A percentile compares a stretch with the other conserved stretches of the same genome.
These are phyloP conservation scores for Cassiopea andromeda DNA, from an alignment of 30 jellyfish, hydroid and myxozoan species.

Conservation along the genomic window DNA sequence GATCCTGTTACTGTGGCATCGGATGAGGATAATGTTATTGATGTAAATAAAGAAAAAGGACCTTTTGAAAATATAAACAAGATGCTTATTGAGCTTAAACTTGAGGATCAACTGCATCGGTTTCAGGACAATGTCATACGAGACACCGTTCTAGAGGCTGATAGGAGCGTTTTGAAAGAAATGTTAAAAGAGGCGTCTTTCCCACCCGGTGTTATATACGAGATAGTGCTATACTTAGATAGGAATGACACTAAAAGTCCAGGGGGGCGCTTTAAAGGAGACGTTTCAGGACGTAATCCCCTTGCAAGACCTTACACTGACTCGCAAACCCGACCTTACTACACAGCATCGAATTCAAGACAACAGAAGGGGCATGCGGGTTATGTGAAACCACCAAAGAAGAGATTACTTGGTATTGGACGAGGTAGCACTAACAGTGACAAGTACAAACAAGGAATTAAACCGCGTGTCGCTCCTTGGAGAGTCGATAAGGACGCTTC, in stretches of 20 bases:
- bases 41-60: constrained; percentile 2
- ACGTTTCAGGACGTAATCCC: not conserved
- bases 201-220: constrained; percentile 61
- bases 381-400: not conserved
- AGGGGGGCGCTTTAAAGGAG: not conserved
- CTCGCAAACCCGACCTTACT: not conserved
- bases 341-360: not conserved
- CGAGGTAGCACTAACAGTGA: constrained; percentile 20
- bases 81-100: constrained; percentile 32
- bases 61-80: constrained; percentile 7
- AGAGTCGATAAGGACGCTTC: not conserved
- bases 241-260: not conserved
- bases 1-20: not conserved
- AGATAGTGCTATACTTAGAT: constrained; percentile 23
- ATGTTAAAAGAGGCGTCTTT: constrained; percentile 52
- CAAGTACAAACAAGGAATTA: not conserved
- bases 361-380: not conserved
- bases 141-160: constrained; percentile 51
- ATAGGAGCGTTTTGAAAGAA: constrained; percentile 7
- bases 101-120: constrained; percentile 45
- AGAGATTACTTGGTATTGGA: constrained; percentile 28
- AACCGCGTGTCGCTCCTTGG: not conserved
- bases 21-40: not conserved
- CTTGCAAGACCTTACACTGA: not conserved
- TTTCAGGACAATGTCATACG: constrained; percentile 52